A percentile compares a stretch with the other conserved stretches of the same genome.
These are phyloP conservation scores for Stercorarius parasiticus DNA, from an alignment of 2,113 vertebrate genomes.

Conservation along the genomic window DNA sequence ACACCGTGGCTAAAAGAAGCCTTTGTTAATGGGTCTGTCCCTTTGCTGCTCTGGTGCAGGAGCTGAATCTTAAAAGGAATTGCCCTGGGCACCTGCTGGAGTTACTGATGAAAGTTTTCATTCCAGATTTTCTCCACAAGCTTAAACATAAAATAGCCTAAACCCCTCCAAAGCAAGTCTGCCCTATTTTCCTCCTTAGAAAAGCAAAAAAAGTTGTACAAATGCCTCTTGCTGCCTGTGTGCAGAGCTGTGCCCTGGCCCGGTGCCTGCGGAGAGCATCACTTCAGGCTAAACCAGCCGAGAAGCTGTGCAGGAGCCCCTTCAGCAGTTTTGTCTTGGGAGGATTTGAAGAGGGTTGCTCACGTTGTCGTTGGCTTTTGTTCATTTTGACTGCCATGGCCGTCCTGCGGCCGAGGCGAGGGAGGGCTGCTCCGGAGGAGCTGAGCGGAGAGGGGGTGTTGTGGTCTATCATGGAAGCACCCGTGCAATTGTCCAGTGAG, in stretches of 20 bases:
- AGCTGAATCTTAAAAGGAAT: constrained; percentile 30
- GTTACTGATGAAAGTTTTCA: constrained; percentile 17
- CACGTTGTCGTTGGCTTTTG: neutral
- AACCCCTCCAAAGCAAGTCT: neutral
- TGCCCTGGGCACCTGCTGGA: constrained; percentile 46
- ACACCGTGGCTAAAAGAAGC: neutral
- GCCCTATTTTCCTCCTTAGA: neutral
- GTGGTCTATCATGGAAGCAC: neutral
- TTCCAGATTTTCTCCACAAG: constrained; percentile 11
- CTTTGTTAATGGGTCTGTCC: constrained; percentile 3
- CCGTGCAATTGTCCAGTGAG: rapidly evolving
- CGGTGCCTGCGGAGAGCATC: neutral
- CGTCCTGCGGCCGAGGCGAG: neutral
- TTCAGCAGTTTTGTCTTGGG: neutral
- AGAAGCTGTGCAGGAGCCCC: rapidly evolving
- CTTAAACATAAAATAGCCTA: neutral
- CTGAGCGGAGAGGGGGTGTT: neutral
- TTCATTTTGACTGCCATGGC: neutral
- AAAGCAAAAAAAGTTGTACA: neutral
- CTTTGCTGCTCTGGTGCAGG: neutral
- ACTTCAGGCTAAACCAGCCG: neutral
- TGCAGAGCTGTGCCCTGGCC: neutral
- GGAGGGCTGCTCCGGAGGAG: neutral
- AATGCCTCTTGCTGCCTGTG: neutral
- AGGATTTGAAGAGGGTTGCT: neutral